phyloP scores from a whole-genome alignment of 2,113 vertebrate species.

The Sinocyclocheilus anophthalmus region DNA sequence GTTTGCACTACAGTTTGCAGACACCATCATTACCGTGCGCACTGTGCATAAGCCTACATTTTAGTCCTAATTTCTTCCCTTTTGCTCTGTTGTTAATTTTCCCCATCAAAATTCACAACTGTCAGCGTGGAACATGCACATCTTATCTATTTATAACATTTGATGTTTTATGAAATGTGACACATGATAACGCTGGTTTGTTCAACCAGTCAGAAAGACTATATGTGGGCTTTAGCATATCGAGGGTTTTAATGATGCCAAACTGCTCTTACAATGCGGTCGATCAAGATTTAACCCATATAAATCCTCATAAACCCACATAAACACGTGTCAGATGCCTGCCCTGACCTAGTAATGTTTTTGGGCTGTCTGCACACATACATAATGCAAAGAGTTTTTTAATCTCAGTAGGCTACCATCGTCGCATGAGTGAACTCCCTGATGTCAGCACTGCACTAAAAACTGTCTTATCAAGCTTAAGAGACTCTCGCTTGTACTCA shows the following conservation, averaged over 20 bases:
- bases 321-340: neutral
- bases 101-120: neutral
- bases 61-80: neutral
- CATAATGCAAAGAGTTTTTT: slow-evolving; percentile 30
- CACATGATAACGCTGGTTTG: neutral
- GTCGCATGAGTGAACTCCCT: slow-evolving; percentile 23
- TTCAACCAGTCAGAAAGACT: neutral
- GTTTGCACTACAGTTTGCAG: neutral
- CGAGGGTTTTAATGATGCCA: neutral
- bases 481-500: neutral
- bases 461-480: neutral
- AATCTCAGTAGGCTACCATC: neutral
- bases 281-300: neutral
- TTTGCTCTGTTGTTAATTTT: neutral
- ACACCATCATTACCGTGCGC: neutral
- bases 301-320: slow-evolving; percentile 26
- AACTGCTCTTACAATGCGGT: too few relatives aligned
- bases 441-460: slow-evolving; percentile 26
- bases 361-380: slow-evolving; percentile 14
- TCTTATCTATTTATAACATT: neutral
- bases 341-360: slow-evolving; percentile 22
- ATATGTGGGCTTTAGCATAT: neutral
- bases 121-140: neutral
- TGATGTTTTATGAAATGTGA: slow-evolving; percentile 8
- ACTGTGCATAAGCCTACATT: neutral